Percentiles rank a stretch among this genome's conserved stretches.
Conservation (phyloP, 2,888 invertebrate species). For the Hybos culiciformis region DNA sequence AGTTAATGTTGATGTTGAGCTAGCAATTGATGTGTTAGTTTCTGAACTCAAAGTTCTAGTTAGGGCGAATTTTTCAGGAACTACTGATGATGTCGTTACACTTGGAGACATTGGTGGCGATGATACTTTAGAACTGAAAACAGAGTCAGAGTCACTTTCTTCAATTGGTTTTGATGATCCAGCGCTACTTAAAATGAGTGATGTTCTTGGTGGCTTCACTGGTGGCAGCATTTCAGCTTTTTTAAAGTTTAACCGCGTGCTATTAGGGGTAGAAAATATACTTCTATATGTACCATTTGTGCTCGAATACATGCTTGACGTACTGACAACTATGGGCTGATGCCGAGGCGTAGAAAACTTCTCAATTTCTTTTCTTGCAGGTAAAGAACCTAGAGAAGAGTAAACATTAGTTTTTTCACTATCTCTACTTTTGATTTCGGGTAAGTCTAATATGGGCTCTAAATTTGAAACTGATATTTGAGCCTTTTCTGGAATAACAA, state of each 20-base stretch:
- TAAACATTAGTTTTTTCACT: slow-evolving; percentile 36
- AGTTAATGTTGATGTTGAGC: slow-evolving; percentile 56
- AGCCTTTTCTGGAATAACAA: slow-evolving; percentile 70
- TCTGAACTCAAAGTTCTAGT: slow-evolving; percentile 58
- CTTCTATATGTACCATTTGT: slow-evolving; percentile 22
- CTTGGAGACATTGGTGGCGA: slow-evolving; percentile 57
- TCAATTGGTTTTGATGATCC: slow-evolving; percentile 19
- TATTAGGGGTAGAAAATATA: slow-evolving; percentile 15
- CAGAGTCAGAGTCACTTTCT: slow-evolving; percentile 65
- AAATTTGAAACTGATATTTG: slow-evolving; percentile 33
- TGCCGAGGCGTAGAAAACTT: neutral
- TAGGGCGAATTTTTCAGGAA: slow-evolving; percentile 43
- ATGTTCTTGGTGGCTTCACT: slow-evolving; percentile 32
- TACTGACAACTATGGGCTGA: slow-evolving; percentile 2
- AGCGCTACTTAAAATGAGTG: slow-evolving; percentile 20
- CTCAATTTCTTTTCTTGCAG: neutral
- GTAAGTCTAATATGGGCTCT: slow-evolving; percentile 56
- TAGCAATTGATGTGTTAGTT: slow-evolving; percentile 55
- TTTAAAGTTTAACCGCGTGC: slow-evolving; percentile 14
- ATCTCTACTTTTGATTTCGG: slow-evolving; percentile 68
- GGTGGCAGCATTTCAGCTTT: slow-evolving; percentile 21
- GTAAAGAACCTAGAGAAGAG: neutral
- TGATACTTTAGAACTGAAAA: slow-evolving; percentile 72
- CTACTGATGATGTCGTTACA: slow-evolving; percentile 29
- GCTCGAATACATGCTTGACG: slow-evolving; percentile 15